A percentile compares a stretch with the other conserved stretches of the same genome.
Evolutionary conservation across 2,888 invertebrate species (phyloP).

Genomic region (Hymenopus coronatus): DNA sequence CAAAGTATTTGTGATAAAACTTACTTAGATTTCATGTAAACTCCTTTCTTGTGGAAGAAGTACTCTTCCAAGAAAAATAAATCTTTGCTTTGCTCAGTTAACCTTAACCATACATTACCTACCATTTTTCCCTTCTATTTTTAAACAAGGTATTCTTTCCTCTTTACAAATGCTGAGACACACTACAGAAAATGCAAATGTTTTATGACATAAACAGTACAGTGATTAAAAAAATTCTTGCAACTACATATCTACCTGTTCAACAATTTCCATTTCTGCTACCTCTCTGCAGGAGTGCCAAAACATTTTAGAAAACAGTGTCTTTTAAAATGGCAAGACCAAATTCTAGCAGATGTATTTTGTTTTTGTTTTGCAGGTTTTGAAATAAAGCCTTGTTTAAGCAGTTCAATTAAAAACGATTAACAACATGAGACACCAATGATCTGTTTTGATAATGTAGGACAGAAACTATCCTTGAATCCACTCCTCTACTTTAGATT

Average conservation of each 20-base stretch:
- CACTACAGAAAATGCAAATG: background rate
- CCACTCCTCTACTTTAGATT: background rate
- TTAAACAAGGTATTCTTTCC: background rate
- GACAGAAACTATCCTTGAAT: background rate
- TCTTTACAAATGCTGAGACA: background rate
- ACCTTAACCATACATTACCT: background rate
- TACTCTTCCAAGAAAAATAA: background rate
- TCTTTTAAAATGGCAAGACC: background rate
- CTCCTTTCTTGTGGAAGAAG: background rate
- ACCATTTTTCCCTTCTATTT: background rate
- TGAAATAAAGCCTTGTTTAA: background rate
- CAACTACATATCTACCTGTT: background rate
- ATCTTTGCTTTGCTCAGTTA: background rate
- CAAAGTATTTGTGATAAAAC: background rate
- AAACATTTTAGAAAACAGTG: background rate
- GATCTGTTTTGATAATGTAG: background rate
- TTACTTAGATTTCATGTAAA: background rate
- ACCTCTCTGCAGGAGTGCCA: background rate
- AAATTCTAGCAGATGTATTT: background rate
- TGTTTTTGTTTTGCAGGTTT: background rate
- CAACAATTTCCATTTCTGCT: background rate
- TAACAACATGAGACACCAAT: background rate
- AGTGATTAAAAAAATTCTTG: background rate
- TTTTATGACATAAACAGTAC: background rate
- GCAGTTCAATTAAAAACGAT: background rate